Evolutionary conservation across 1,140 invertebrate species (phyloP).

Genomic region (Kradibia gibbosae): DNA sequence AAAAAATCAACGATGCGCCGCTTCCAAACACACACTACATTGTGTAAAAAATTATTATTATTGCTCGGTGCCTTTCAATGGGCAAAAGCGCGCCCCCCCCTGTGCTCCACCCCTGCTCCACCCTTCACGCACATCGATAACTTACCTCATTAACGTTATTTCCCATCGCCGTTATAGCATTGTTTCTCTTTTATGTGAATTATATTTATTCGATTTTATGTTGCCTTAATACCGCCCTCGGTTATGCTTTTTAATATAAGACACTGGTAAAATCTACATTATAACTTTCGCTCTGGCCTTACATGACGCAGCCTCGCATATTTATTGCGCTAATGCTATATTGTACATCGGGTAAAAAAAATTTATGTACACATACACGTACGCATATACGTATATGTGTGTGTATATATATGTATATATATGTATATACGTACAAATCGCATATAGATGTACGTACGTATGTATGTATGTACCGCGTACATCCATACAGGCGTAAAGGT

Average conservation of each 20-base stretch:
- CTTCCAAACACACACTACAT: no score
- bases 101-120: not conserved
- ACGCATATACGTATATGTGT: not conserved
- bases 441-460: no score
- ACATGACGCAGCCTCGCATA: slow-evolving; percentile 25
- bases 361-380: slow-evolving; percentile 12
- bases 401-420: no score
- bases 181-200: not conserved
- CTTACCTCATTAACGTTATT: not conserved
- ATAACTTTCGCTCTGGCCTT: slow-evolving; percentile 34
- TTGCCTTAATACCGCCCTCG: not conserved
- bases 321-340: slow-evolving; percentile 40
- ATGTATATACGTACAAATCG: no score
- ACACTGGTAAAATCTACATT: slow-evolving; percentile 34
- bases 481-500: no score
- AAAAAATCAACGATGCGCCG: no score
- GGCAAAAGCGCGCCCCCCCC: no score
- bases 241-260: slow-evolving; percentile 21
- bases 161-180: not conserved
- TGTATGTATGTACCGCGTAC: no score
- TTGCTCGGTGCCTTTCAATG: not conserved
- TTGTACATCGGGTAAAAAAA: slow-evolving; percentile 40
- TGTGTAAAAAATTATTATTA: not conserved
- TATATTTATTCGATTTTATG: slow-evolving; percentile 19
- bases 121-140: not conserved